Percentiles rank a stretch among this genome's conserved stretches.
phyloP scores from a whole-genome alignment of 1,140 invertebrate species.

The Ptiloglossa arizonensis region DNA sequence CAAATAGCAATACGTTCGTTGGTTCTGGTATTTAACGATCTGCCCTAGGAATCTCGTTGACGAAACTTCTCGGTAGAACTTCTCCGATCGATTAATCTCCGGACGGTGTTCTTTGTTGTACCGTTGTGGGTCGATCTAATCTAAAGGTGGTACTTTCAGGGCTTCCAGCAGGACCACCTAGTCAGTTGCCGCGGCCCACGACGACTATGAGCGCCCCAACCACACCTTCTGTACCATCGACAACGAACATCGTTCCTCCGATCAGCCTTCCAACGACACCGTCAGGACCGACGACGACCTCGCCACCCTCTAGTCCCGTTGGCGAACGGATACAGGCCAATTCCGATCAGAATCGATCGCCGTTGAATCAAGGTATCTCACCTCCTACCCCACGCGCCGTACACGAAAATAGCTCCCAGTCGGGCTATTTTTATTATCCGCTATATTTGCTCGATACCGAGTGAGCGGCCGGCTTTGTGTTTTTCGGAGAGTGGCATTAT shows the following conservation, averaged over 20 bases:
- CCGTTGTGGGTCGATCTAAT: neutral
- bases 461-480: neutral
- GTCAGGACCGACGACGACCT: conserved; percentile 51
- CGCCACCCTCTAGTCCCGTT: conserved; percentile 46
- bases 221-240: conserved; percentile 70
- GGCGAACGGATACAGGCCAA: conserved; percentile 51
- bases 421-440: conserved; percentile 11
- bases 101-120: too few relatives aligned
- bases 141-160: conserved; percentile 52
- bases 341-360: conserved; percentile 58
- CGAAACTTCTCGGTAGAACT: too few relatives aligned
- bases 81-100: too few relatives aligned
- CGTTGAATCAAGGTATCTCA: conserved; percentile 66
- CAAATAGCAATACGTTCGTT: too few relatives aligned
- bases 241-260: conserved; percentile 54
- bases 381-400: too few relatives aligned
- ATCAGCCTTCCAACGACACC: conserved; percentile 74
- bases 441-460: neutral
- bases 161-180: conserved; percentile 69
- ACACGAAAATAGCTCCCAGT: neutral
- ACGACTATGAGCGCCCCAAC: conserved; percentile 77
- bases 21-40: too few relatives aligned
- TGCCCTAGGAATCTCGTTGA: too few relatives aligned
- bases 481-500: neutral
- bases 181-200: conserved; percentile 71